Evolutionary conservation across 2,888 invertebrate genomes (phyloP), one percentile per base, ranked within the genome.

Genomic region (Drosophila ochracea): DNA sequence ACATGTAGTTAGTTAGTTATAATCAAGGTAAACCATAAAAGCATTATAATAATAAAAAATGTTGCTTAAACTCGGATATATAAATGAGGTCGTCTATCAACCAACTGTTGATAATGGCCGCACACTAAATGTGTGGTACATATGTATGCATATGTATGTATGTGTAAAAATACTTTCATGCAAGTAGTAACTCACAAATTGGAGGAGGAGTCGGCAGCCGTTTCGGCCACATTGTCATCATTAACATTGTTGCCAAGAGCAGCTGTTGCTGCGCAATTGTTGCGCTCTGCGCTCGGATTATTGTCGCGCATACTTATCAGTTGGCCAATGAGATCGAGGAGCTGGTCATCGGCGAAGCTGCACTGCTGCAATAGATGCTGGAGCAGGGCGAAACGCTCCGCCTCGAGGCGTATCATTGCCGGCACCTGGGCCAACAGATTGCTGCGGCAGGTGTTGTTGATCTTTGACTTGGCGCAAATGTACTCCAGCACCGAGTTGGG

Each of bases 171-270:
- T 47, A 39, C 41, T 59, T 65, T 7, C 21, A 16, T 9, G 30
- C 6, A 52, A 57, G 39, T 65, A 57, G 30, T 52, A 57, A 37
- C 47, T 90, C 68, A 91, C 63, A 93, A 84, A 76, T 91, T 92
- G 55, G 92, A 93, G 21, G 93, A 92, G 4, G 92, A 92, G 79
- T 93, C 93, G 39, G 90, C 91, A 9, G 92, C 92, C 7, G 93
- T 91, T 83, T 92, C 93, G 52, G 92, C 91, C 37, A 90, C 91
- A 71, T 87, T 91, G 76, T 85, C 88, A 50, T 49, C 39, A 21
- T 9, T 37, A 54, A n/a, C 33, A 25, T 30, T 52, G 28, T 30
- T 52, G 31, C 59, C 52, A 19, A 37, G 54, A 49, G 25, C 52
- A 16, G 43, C 58, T 52, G 25, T 39, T 9, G 25, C 33, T 55